Percentiles rank a stretch among this genome's conserved stretches.
phyloP scores from a whole-genome alignment of 2,888 invertebrate species.

The Candidula unifasciata region DNA sequence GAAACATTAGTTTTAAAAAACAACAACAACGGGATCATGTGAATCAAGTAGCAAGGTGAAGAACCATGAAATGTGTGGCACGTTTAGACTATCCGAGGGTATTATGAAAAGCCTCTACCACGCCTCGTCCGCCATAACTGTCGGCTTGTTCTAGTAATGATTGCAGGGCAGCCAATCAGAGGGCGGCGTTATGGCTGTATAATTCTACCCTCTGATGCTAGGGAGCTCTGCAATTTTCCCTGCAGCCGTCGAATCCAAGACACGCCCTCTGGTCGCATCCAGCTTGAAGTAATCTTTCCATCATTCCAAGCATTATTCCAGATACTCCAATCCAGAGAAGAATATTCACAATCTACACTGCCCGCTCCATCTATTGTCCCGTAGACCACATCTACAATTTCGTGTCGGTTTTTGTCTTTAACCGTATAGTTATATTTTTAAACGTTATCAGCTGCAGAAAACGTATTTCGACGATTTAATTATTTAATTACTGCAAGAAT shows the following conservation, averaged over 20 bases:
- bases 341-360: too few relatives aligned
- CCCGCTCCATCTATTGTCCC: neutral
- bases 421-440: too few relatives aligned
- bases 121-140: conserved; percentile 46
- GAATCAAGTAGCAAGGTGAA: neutral
- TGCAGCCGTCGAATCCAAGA: conserved; percentile 45
- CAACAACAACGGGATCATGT: conserved; percentile 9
- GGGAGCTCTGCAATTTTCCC: conserved; percentile 52
- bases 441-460: too few relatives aligned
- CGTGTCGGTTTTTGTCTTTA: neutral
- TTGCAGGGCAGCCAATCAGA: conserved; percentile 50
- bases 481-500: too few relatives aligned
- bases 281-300: conserved; percentile 7
- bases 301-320: conserved; percentile 17
- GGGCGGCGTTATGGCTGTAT: conserved; percentile 48
- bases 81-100: conserved; percentile 32
- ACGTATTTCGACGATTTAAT: too few relatives aligned
- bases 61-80: conserved; percentile 33
- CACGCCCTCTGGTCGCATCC: conserved; percentile 43
- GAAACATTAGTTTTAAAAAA: neutral
- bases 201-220: conserved; percentile 51
- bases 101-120: conserved; percentile 45
- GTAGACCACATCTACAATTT: neutral
- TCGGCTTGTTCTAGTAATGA: conserved; percentile 37
- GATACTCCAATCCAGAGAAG: neutral